Evolutionary conservation across 1,140 invertebrate species (phyloP).

Genomic region (Ips typographus): DNA sequence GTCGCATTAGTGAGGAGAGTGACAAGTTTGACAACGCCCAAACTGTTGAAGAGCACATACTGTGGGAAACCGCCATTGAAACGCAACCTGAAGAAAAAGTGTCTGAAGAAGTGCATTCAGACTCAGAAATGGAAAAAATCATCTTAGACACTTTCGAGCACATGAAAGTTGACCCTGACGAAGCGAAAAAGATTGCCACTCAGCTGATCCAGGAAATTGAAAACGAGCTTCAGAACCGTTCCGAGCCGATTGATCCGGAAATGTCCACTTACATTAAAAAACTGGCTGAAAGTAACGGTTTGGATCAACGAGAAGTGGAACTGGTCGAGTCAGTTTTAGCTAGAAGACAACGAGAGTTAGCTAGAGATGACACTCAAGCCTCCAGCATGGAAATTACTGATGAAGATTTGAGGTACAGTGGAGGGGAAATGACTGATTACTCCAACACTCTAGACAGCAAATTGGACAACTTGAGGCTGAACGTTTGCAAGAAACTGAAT

Average conservation of each 20-base stretch:
- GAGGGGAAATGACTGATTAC: constrained; percentile 62
- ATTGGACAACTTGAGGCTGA: constrained; percentile 54
- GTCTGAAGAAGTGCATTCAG: constrained; percentile 8
- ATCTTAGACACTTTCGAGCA: constrained; percentile 51
- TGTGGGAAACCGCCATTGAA: constrained; percentile 66
- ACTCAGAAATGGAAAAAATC: constrained; percentile 45
- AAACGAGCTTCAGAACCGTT: constrained; percentile 53
- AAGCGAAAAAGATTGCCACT: constrained; percentile 55
- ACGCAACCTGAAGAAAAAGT: constrained; percentile 50
- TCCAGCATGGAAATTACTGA: constrained; percentile 69
- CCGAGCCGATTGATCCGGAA: constrained; percentile 42
- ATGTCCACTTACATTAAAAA: constrained; percentile 54
- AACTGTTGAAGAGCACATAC: constrained; percentile 59
- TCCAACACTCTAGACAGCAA: constrained; percentile 58
- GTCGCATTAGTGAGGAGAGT: constrained; percentile 50
- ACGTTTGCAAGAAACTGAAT: constrained; percentile 42
- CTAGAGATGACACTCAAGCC: constrained; percentile 58
- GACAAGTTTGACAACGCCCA: constrained; percentile 40
- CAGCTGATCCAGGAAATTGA: constrained; percentile 59
- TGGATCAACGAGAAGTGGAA: constrained; percentile 54
- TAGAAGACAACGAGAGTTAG: constrained; percentile 54
- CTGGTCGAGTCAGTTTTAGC: constrained; percentile 56
- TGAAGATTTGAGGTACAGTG: constrained; percentile 66
- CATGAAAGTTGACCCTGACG: constrained; percentile 58
- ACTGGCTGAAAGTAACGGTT: constrained; percentile 52